Percentiles rank a stretch among this genome's conserved stretches.
Conservation (phyloP, 1,140 invertebrate species). For the Drosophila orosa region DNA sequence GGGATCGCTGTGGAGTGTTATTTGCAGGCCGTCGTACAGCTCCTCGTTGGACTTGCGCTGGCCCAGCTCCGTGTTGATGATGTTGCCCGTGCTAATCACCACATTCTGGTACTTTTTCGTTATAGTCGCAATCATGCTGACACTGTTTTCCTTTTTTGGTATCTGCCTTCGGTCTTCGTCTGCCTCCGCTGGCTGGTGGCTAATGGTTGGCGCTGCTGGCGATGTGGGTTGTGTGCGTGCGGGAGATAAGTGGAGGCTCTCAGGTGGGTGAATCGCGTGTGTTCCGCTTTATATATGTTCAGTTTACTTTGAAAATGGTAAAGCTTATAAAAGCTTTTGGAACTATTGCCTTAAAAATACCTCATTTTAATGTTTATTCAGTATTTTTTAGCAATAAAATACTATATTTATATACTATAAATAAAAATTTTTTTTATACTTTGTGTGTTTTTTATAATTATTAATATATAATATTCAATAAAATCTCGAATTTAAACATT, state of each 20-base stretch:
- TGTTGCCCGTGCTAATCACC: constrained; percentile 93
- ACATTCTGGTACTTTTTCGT: constrained; percentile 78
- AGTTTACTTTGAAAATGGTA: too few relatives aligned
- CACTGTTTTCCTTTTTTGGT: constrained; percentile 32
- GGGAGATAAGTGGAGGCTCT: constrained; percentile 22
- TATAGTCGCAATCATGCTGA: constrained; percentile 76
- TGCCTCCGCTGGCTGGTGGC: constrained; percentile 15
- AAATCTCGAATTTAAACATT: too few relatives aligned
- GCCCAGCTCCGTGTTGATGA: constrained; percentile 91
- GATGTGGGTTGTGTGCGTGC: constrained; percentile 4
- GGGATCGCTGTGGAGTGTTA: constrained; percentile 70
- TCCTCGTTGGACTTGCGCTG: constrained; percentile 92
- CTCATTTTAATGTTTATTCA: too few relatives aligned
- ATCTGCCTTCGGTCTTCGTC: constrained; percentile 5
- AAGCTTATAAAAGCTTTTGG: too few relatives aligned
- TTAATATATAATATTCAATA: too few relatives aligned
- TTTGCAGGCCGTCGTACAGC: constrained; percentile 78
- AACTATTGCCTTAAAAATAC: too few relatives aligned
- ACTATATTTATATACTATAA: too few relatives aligned
- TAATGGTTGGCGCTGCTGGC: constrained; percentile 15
- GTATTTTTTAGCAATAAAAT: too few relatives aligned
- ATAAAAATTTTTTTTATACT: too few relatives aligned
- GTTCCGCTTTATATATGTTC: too few relatives aligned
- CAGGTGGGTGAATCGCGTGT: constrained; percentile 42
- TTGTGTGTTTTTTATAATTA: too few relatives aligned